phyloP scores from a whole-genome alignment of 2,888 invertebrate species.

The Euzophera pinguis region DNA sequence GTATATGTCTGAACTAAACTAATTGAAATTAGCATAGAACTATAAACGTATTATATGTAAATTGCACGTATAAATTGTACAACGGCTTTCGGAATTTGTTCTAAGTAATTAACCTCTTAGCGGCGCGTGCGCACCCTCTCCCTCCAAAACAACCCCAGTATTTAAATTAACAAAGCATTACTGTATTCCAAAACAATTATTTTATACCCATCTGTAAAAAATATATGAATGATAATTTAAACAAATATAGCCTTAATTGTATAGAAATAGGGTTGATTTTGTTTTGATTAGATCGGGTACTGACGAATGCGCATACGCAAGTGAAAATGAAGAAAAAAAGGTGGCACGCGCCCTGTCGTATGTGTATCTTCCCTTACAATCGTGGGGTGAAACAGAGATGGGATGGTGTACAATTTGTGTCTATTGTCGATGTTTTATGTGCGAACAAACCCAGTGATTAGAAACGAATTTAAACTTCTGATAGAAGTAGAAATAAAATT shows the following conservation, averaged over 20 bases:
- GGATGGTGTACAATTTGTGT: not conserved
- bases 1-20: not conserved
- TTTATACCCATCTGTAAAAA: constrained; percentile 46
- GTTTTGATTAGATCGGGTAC: constrained; percentile 7
- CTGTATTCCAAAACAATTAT: constrained; percentile 68
- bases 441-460: too few relatives aligned
- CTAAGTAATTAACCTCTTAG: constrained; percentile 74
- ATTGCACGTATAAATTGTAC: constrained; percentile 41
- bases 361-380: constrained; percentile 72
- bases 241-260: constrained; percentile 16
- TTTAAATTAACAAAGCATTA: constrained; percentile 79
- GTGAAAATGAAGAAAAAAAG: constrained; percentile 72
- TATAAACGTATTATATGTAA: constrained; percentile 29
- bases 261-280: constrained; percentile 23
- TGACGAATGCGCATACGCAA: constrained; percentile 50
- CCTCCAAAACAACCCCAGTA: constrained; percentile 53
- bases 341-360: constrained; percentile 72
- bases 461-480: too few relatives aligned
- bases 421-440: not conserved
- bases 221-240: constrained; percentile 1
- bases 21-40: not conserved
- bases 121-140: constrained; percentile 70
- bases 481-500: too few relatives aligned
- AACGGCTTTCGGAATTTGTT: constrained; percentile 73
- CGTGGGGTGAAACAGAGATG: constrained; percentile 56